A percentile compares a stretch with the other conserved stretches of the same genome.
Evolutionary conservation across 2,797 vertebrate genomes (phyloP).

Genomic region (Galago senegalensis): DNA sequence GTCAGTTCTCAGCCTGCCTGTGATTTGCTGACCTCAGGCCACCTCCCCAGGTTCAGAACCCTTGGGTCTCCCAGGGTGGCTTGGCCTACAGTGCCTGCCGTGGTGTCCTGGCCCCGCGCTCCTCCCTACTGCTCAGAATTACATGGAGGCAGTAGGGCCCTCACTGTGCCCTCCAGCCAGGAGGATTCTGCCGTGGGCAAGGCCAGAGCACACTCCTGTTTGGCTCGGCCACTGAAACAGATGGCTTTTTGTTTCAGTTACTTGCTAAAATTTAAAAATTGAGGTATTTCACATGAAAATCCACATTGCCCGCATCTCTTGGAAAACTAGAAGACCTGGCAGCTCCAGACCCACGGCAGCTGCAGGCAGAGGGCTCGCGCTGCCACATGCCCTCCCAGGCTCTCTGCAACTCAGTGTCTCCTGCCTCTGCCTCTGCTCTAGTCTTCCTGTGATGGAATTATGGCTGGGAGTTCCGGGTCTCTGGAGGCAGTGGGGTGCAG

Average conservation of each 20-base stretch:
- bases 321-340: not conserved
- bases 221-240: no score
- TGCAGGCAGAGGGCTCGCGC: not conserved
- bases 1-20: not conserved
- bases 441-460: not conserved
- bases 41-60: not conserved
- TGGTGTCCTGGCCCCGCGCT: not conserved
- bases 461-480: not conserved
- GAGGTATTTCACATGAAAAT: not conserved
- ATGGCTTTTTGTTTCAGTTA: not conserved
- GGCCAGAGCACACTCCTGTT: not conserved
- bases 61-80: not conserved
- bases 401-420: no score
- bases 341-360: not conserved
- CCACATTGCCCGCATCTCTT: not conserved
- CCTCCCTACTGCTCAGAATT: no score
- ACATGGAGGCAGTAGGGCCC: not conserved
- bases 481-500: no score
- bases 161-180: no score
- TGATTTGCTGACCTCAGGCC: no score
- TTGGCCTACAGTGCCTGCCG: not conserved
- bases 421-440: not conserved
- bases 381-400: rapidly evolving
- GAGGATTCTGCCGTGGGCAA: not conserved
- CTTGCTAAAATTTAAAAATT: not conserved